Evolutionary conservation across 2,888 invertebrate genomes (phyloP).

Genomic region (Spisula solida): DNA sequence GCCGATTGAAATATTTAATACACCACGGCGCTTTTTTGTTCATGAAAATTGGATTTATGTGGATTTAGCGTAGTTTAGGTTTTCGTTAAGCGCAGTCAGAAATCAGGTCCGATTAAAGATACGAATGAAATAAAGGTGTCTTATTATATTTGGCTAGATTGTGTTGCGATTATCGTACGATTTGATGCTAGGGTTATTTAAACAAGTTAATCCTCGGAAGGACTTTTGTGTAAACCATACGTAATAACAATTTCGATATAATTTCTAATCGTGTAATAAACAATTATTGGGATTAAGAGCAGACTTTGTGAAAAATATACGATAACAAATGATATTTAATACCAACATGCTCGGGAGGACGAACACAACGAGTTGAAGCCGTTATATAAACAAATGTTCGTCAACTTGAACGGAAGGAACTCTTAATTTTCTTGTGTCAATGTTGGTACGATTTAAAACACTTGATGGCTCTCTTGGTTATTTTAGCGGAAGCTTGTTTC

Average conservation of each 20-base stretch:
- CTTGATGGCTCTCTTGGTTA: neutral
- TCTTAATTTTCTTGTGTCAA: conserved; percentile 15
- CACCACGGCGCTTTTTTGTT: neutral
- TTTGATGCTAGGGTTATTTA: neutral
- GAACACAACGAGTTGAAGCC: neutral
- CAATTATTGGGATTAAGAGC: neutral
- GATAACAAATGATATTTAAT: neutral
- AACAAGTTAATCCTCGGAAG: conserved; percentile 7
- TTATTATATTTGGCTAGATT: neutral
- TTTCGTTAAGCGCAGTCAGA: neutral
- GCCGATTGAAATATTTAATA: conserved; percentile 15
- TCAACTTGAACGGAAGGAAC: neutral
- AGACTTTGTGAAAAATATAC: neutral
- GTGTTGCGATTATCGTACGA: neutral
- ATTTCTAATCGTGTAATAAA: conserved; percentile 12
- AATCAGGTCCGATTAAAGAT: neutral
- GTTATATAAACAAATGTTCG: conserved; percentile 1
- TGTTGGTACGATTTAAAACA: conserved; percentile 17
- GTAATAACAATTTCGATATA: neutral
- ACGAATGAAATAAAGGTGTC: neutral
- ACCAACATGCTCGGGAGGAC: neutral
- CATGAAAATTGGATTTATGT: neutral
- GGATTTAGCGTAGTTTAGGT: neutral
- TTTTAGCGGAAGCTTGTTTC: neutral
- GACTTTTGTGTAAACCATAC: neutral